Conservation (phyloP, 2,888 invertebrate species). For the Agrilus mali region DNA sequence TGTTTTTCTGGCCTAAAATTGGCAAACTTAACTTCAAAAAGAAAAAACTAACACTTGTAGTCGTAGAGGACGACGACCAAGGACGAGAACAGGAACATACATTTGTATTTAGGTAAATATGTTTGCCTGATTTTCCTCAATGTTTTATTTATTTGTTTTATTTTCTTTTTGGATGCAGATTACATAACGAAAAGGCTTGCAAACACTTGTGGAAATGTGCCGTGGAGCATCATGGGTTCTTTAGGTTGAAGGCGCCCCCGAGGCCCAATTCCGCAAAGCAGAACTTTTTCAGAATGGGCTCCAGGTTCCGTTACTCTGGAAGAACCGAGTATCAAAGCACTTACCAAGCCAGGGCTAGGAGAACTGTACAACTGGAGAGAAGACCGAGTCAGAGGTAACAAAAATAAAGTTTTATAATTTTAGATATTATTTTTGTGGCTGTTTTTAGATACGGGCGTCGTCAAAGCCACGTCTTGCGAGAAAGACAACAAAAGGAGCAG, state of each 20-base stretch:
- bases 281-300: constrained; percentile 98
- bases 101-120: constrained; percentile 73
- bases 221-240: constrained; percentile 98
- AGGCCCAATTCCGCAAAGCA: constrained; percentile 82
- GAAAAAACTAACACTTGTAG: constrained; percentile 91
- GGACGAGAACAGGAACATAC: constrained; percentile 96
- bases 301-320: constrained; percentile 77
- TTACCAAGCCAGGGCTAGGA: constrained; percentile 75
- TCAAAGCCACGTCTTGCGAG: constrained; percentile 77
- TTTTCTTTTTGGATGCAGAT: constrained; percentile 27
- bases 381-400: constrained; percentile 77
- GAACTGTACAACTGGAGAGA: constrained; percentile 92
- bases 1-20: constrained; percentile 99
- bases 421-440: neutral
- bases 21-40: constrained; percentile 96
- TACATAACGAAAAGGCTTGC: constrained; percentile 94
- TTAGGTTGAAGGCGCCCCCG: constrained; percentile 80
- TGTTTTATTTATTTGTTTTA: neutral
- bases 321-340: constrained; percentile 97
- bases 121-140: neutral
- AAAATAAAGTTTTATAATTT: neutral
- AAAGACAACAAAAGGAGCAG: constrained; percentile 38
- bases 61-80: constrained; percentile 97
- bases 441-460: constrained; percentile 62
- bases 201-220: constrained; percentile 99